These are phyloP conservation scores for Cebus imitator DNA, from an alignment of 2,113 vertebrate species.

Conservation along the genomic window DNA sequence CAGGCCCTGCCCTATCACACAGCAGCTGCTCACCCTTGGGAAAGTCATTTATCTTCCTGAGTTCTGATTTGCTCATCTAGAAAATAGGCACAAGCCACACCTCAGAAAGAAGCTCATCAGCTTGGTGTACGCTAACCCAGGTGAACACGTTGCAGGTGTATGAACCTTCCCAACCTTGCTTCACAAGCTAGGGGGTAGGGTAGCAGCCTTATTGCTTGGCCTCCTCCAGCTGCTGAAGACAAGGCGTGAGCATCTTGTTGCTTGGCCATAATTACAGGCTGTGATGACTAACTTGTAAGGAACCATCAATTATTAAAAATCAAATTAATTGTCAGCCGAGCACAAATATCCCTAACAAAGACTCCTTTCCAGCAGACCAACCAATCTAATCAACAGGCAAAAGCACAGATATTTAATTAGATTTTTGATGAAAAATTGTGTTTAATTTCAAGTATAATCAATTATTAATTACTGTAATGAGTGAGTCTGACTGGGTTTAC, in stretches of 20 bases:
- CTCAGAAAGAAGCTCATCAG: not conserved
- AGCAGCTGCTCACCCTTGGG: accelerated
- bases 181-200: slow-evolving; percentile 63
- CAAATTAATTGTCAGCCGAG: slow-evolving; percentile 85
- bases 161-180: not conserved
- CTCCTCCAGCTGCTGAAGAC: slow-evolving; percentile 40
- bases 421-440: slow-evolving; percentile 98
- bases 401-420: slow-evolving; percentile 95
- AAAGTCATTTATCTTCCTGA: not conserved
- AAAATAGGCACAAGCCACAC: not conserved
- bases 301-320: slow-evolving; percentile 88
- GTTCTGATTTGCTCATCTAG: not conserved
- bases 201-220: no score
- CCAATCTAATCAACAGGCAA: slow-evolving; percentile 91
- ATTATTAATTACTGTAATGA: slow-evolving; percentile 98
- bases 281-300: slow-evolving; percentile 88
- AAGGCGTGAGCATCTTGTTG: slow-evolving; percentile 81
- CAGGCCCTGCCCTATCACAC: not conserved
- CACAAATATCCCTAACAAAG: slow-evolving; percentile 93
- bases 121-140: not conserved
- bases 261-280: slow-evolving; percentile 86
- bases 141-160: not conserved
- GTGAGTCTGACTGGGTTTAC: slow-evolving; percentile 91
- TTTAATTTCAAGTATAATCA: slow-evolving; percentile 99
- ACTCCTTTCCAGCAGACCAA: slow-evolving; percentile 85